Percentiles rank a stretch among this genome's conserved stretches.
Conservation (phyloP, 2,113 vertebrate genomes). For the Suncus etruscus region DNA sequence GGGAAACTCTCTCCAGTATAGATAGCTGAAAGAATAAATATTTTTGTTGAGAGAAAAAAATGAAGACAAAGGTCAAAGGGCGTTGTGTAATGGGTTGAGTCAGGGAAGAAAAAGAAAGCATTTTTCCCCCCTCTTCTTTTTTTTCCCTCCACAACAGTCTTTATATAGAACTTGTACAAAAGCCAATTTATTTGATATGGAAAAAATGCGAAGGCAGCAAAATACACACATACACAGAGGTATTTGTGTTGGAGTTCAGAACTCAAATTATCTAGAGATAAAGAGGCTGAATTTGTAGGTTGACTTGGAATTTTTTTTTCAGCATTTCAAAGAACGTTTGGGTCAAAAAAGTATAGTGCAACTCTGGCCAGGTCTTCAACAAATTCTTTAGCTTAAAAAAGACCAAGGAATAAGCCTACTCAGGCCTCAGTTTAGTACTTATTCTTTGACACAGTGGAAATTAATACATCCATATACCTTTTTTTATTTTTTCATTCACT, state of each 20-base stretch:
- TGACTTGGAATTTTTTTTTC: slow-evolving; percentile 71
- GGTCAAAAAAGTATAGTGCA: background rate
- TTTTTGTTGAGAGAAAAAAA: slow-evolving; percentile 86
- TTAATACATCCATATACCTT: background rate
- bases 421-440: background rate
- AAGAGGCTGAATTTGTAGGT: slow-evolving; percentile 76
- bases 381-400: background rate
- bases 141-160: slow-evolving; percentile 78
- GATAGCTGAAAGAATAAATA: slow-evolving; percentile 87
- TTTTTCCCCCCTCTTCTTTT: slow-evolving; percentile 59
- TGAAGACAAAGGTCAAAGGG: slow-evolving; percentile 87
- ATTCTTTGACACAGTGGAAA: background rate
- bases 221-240: slow-evolving; percentile 61
- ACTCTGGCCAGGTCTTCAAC: background rate
- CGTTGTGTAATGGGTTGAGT: slow-evolving; percentile 75
- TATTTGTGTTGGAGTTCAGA: slow-evolving; percentile 76
- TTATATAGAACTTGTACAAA: slow-evolving; percentile 83
- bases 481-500: too few relatives aligned
- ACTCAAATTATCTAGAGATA: slow-evolving; percentile 80
- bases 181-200: slow-evolving; percentile 83
- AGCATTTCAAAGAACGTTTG: slow-evolving; percentile 49
- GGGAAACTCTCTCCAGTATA: slow-evolving; percentile 84
- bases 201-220: slow-evolving; percentile 81
- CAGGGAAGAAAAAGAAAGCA: slow-evolving; percentile 76
- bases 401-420: too few relatives aligned